Evolutionary conservation across 2,113 vertebrate genomes (phyloP).

Genomic region (Eptesicus fuscus): DNA sequence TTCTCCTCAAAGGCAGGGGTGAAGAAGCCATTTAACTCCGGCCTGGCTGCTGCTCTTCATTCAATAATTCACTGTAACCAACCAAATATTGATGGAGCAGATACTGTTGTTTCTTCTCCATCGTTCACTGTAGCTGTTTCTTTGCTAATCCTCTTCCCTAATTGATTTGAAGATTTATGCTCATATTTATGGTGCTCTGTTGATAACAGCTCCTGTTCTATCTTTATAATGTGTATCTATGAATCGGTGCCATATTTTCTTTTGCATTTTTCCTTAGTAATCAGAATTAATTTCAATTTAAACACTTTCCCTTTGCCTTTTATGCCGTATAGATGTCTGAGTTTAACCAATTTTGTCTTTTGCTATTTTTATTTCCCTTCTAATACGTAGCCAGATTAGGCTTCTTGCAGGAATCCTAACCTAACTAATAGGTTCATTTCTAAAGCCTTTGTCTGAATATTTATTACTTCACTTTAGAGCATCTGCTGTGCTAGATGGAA

Average conservation of each 20-base stretch:
- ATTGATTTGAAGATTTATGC: conserved; percentile 34
- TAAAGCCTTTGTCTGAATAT: neutral
- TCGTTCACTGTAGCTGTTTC: conserved; percentile 2
- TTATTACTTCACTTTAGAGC: neutral
- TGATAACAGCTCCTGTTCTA: neutral
- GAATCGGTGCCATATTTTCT: conserved; percentile 29
- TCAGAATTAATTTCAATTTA: conserved; percentile 30
- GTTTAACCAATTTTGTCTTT: neutral
- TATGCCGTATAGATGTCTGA: neutral
- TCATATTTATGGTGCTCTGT: neutral
- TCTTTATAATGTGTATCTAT: neutral
- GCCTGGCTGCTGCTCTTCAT: neutral
- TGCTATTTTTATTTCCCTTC: neutral
- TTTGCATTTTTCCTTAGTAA: conserved; percentile 33
- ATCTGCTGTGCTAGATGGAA: neutral
- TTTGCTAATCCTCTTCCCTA: conserved; percentile 36
- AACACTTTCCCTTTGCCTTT: neutral
- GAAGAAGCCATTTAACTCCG: neutral
- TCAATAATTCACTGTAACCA: conserved; percentile 40
- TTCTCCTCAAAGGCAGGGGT: neutral
- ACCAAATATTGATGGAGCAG: conserved; percentile 7
- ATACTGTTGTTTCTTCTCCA: neutral
- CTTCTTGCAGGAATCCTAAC: neutral
- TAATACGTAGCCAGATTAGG: neutral
- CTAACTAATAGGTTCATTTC: neutral